Conservation (phyloP, 2,888 invertebrate species). For the Drosophila setosimentum region DNA sequence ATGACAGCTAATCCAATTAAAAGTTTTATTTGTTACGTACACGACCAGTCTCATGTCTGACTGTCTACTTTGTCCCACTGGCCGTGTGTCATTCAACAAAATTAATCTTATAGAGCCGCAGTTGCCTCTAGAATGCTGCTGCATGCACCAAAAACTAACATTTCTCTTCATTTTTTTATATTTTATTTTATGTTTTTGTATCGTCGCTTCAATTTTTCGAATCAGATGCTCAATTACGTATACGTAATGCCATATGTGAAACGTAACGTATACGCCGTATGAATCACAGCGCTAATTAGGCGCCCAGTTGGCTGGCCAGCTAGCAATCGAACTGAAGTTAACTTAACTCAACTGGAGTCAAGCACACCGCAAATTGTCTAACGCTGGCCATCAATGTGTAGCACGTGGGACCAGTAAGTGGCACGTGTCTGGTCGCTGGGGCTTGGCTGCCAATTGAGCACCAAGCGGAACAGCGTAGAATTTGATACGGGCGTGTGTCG, state of each 20-base stretch:
- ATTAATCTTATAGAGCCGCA: constrained; percentile 76
- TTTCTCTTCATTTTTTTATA: constrained; percentile 19
- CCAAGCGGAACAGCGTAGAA: constrained; percentile 15
- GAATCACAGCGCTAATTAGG: constrained; percentile 53
- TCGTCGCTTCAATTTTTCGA: constrained; percentile 38
- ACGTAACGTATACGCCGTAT: background rate
- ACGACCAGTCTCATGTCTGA: constrained; percentile 46
- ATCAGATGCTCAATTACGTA: constrained; percentile 18
- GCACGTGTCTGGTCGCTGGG: constrained; percentile 41
- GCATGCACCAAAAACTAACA: constrained; percentile 34
- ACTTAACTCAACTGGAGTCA: constrained; percentile 52
- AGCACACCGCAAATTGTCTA: constrained; percentile 48
- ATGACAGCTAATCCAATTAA: constrained; percentile 83
- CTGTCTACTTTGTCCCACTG: constrained; percentile 10
- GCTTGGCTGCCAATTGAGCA: constrained; percentile 43
- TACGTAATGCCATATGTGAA: constrained; percentile 2
- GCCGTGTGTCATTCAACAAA: constrained; percentile 60
- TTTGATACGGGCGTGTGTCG: background rate
- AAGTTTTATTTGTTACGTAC: constrained; percentile 81
- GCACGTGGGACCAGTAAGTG: constrained; percentile 45
- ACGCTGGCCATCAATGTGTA: constrained; percentile 43
- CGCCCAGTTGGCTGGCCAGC: constrained; percentile 6
- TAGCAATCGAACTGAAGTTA: constrained; percentile 44
- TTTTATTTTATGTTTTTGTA: background rate
- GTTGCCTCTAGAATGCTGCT: constrained; percentile 13